Evolutionary conservation across 2,797 vertebrate genomes (phyloP), one percentile per base, ranked within the genome.

Genomic region (Lemur catta): DNA sequence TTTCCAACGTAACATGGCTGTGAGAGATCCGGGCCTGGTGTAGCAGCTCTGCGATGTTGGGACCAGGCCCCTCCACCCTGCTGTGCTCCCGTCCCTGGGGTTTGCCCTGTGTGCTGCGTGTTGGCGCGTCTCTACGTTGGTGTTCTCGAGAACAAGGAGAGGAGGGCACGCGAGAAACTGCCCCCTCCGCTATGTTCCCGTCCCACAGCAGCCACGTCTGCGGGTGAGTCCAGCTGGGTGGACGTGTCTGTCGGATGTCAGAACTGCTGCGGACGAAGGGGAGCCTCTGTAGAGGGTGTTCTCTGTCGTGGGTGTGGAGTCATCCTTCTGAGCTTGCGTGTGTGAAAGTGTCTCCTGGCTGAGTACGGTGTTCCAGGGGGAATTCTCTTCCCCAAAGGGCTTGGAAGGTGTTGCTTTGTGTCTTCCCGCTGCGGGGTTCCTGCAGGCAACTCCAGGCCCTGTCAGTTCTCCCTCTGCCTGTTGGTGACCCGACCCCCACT

Each of bases 41-140:
- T 4, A 38, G 38, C 22, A 13, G 46, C 38, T 57, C 20, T 0
- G 2, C 9, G 33, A 18, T 30, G 18, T 6, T 1, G 65, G 75
- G 48, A 7, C 52, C 17, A 7, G 50, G 26, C 76, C 48, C 69
- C 24, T 18, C 55, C 24, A 22, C 38, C 43, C 13, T 4, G 69
- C 24, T 24, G 35, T 6, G 10, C 33, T 30, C 28, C 26, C 0
- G 0, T 46, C 50, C 78, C 6, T 2, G 15, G 57, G 28, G 15
- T 24, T 26, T 17, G 6, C 69, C 38, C 59, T 74, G 17, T 6
- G 38, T 30, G 35, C 28, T 8, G 6, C 28, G 15, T 2, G 2
- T 8, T 0, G 26, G 11, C 33, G 2, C 0, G 0, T 22, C 14
- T 17, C 7, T 20, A 11, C 10, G 4, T 6, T 20, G 22, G 80